These are phyloP conservation scores for Stictocephala bisonia DNA, from an alignment of 2,888 invertebrate genomes.

Conservation along the genomic window DNA sequence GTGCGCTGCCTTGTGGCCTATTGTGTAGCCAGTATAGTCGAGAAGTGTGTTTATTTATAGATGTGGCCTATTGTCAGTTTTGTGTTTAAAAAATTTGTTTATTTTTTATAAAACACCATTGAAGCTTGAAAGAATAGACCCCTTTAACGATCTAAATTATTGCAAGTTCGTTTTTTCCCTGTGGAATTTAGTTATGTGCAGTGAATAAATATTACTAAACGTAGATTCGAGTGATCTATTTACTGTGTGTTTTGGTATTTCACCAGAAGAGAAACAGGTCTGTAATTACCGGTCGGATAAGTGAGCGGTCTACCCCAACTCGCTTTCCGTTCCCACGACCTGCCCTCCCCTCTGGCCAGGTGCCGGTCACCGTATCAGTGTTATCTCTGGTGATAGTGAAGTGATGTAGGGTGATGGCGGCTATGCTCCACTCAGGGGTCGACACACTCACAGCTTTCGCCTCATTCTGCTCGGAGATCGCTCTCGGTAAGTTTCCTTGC, in stretches of 20 bases:
- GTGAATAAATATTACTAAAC: too few relatives aligned
- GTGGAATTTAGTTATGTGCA: too few relatives aligned
- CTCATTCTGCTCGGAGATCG: conserved; percentile 28
- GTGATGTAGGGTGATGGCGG: conserved; percentile 21
- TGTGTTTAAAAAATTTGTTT: too few relatives aligned
- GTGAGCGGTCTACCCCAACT: background rate
- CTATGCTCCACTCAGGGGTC: conserved; percentile 34
- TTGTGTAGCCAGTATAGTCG: too few relatives aligned
- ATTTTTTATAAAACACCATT: too few relatives aligned
- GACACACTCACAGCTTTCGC: conserved; percentile 37
- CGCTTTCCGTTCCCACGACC: background rate
- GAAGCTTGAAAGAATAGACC: too few relatives aligned
- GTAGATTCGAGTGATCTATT: too few relatives aligned
- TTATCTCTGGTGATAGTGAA: conserved; percentile 1
- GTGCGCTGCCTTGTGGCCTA: too few relatives aligned
- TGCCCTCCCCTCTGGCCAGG: background rate
- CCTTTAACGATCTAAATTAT: too few relatives aligned
- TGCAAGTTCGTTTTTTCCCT: too few relatives aligned
- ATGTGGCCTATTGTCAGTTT: too few relatives aligned
- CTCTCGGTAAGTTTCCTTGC: conserved; percentile 22
- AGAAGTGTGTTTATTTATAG: too few relatives aligned
- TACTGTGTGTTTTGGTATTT: background rate
- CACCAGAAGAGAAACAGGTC: conserved; percentile 10
- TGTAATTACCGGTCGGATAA: background rate
- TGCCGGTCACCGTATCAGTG: background rate